Evolutionary conservation across 2,888 invertebrate species (phyloP), one percentile per base, ranked within the genome.

Genomic region (Phyllotreta cruciferae): DNA sequence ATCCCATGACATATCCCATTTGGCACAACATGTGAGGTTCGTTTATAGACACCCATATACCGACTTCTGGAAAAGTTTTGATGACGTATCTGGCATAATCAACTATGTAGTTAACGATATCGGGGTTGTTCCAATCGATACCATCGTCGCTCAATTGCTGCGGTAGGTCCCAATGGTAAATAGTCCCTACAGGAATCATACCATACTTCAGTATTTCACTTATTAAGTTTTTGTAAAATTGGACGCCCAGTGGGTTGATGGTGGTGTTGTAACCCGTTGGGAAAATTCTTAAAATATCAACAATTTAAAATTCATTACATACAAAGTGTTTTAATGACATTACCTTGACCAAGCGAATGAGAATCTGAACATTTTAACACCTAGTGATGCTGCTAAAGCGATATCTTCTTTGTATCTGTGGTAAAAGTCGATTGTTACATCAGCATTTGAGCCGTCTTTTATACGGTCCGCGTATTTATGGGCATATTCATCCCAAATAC

Each of bases 341-440:
- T 41, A 41, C 41, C 90, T 81, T 0, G 88, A 77, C 90, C 90
- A 90, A 63, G 88, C 84, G 11, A 87, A 76, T 0, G 87, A 87
- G 73, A 87, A 90, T 44, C 87, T 80, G 75, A 87, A 87, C 74
- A 81, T 82, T 49, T 78, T 67, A 4, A 84, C 83, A 0, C 86
- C 86, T 0, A 89, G 77, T n/a, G 83, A 73, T 55, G 80, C 82
- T 60, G 89, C 71, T 52, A 87, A 74, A 35, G 77, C 73, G 0
- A 88, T 84, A 70, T 90, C 90, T 13, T 85, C 84, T 14, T 50
- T 49, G 75, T 84, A 86, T 66, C 79, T 82, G 77, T 88, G 85
- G 77, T 88, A 90, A 38, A 88, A 88, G 75, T 90, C 88, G 38
- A 88, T 87, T 0, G 90, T 88, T 0, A 88, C 82, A 66, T 90